phyloP scores from a whole-genome alignment of 1,140 invertebrate genomes.

The Saxidomus purpurata region DNA sequence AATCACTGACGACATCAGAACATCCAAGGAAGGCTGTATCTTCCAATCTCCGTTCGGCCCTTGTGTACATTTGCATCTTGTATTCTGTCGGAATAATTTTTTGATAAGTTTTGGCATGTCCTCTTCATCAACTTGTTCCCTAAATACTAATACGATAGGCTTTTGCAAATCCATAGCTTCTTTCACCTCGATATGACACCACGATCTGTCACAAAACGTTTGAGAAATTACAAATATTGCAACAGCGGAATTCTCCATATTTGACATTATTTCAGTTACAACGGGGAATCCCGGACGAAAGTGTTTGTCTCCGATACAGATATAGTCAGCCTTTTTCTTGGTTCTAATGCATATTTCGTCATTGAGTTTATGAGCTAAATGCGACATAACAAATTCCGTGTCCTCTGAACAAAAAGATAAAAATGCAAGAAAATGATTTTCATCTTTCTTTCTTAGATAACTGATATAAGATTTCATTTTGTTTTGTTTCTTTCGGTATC shows the following conservation, averaged over 20 bases:
- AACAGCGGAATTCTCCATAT: slow-evolving; percentile 12
- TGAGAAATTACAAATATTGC: slow-evolving; percentile 14
- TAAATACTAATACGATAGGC: neutral
- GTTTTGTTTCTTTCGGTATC: slow-evolving; percentile 8
- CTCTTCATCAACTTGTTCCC: neutral
- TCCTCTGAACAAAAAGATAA: neutral
- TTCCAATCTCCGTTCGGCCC: neutral
- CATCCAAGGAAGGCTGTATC: neutral
- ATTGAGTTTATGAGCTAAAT: neutral
- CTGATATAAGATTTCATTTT: neutral
- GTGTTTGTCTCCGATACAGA: slow-evolving; percentile 20
- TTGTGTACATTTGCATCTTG: neutral
- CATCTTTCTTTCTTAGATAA: neutral
- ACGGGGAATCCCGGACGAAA: neutral
- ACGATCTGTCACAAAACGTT: slow-evolving; percentile 15
- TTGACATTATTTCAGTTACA: neutral
- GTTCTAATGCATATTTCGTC: neutral
- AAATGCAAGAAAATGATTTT: neutral
- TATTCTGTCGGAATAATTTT: neutral
- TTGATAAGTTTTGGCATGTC: neutral
- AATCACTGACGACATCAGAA: neutral
- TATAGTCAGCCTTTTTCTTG: neutral
- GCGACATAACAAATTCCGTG: neutral
- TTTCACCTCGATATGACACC: neutral
- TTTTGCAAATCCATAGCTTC: slow-evolving; percentile 1